Evolutionary conservation across 1,140 invertebrate species (phyloP).

Genomic region (Tribolium madens): DNA sequence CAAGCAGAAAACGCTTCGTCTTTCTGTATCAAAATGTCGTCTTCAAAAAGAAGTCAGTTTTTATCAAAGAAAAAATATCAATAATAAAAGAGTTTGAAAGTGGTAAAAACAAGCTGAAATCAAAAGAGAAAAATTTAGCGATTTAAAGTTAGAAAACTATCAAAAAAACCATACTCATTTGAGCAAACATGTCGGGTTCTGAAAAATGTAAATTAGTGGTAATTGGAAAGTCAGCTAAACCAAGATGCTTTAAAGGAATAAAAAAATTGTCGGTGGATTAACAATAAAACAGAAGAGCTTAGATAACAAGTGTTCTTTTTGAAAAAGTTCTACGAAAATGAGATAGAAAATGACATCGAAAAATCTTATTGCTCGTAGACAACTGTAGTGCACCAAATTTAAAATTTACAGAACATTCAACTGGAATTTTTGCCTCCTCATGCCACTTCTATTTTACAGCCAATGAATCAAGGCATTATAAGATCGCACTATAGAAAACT

Average conservation of each 20-base stretch:
- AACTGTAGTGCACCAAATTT: constrained; percentile 45
- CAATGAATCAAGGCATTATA: constrained; percentile 50
- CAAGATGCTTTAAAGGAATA: constrained; percentile 65
- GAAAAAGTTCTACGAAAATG: no score
- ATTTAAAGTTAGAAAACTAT: no score
- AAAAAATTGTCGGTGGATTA: constrained; percentile 55
- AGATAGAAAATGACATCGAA: no score
- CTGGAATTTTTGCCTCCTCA: constrained; percentile 48
- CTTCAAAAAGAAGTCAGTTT: no score
- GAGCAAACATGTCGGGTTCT: constrained; percentile 61
- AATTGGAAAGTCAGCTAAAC: constrained; percentile 60
- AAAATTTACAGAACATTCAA: constrained; percentile 44
- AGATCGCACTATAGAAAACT: constrained; percentile 32
- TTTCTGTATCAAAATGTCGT: no score
- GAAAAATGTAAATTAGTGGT: constrained; percentile 66
- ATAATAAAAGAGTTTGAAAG: no score
- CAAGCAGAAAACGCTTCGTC: no score
- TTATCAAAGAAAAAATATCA: no score
- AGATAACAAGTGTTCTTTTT: constrained; percentile 50
- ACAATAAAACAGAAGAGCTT: constrained; percentile 44
- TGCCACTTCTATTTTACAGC: constrained; percentile 46
- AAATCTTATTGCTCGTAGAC: no score
- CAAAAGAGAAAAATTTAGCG: no score
- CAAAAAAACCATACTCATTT: no score
- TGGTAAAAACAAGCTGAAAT: no score